phyloP scores from a whole-genome alignment of 2,888 invertebrate genomes.

The Agriopis leucophaearia region DNA sequence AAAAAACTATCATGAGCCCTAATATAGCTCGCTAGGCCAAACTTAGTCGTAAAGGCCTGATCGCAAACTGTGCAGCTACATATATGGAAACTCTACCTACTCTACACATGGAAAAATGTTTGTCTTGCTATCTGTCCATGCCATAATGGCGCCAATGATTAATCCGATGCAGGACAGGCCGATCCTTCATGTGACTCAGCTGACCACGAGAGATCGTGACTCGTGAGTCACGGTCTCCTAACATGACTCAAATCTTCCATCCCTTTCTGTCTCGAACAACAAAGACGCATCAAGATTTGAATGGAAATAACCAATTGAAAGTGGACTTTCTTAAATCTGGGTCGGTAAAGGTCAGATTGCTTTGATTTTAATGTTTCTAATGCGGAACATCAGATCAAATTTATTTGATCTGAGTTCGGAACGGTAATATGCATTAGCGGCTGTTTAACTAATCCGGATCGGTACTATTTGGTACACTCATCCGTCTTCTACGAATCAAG shows the following conservation, averaged over 20 bases:
- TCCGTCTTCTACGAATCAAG: conserved; percentile 42
- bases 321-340: conserved; percentile 36
- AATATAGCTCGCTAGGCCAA: no score
- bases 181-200: conserved; percentile 71
- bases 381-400: no score
- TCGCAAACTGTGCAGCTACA: not conserved
- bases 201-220: conserved; percentile 68
- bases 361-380: conserved; percentile 51
- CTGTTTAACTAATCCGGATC: conserved; percentile 52
- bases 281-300: conserved; percentile 39
- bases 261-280: conserved; percentile 50
- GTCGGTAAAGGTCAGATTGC: conserved; percentile 51
- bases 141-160: conserved; percentile 60
- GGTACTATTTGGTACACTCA: conserved; percentile 41
- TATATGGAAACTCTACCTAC: not conserved
- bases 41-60: no score
- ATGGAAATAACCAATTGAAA: conserved; percentile 34
- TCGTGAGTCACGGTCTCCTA: conserved; percentile 64
- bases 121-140: conserved; percentile 37
- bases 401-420: no score
- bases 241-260: conserved; percentile 58
- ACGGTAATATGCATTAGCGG: conserved; percentile 51
- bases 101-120: conserved; percentile 20
- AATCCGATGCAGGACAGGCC: conserved; percentile 56
- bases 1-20: no score